Evolutionary conservation across 2,888 invertebrate species (phyloP).

Genomic region (Dicyrtomina minuta): DNA sequence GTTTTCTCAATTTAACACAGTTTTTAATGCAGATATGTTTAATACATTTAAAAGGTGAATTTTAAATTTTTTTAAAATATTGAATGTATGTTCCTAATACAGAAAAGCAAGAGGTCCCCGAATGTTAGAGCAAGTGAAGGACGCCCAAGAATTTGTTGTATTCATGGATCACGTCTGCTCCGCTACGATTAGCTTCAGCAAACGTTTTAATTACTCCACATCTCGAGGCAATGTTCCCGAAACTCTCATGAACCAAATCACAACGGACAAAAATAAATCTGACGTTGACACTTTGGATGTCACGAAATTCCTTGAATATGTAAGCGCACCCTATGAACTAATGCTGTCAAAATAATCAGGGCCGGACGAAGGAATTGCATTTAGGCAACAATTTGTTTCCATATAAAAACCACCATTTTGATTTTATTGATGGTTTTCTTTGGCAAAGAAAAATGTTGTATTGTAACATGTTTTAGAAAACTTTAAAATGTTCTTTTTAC

Average conservation of each 20-base stretch:
- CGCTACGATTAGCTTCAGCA: conserved; percentile 40
- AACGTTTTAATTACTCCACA: conserved; percentile 44
- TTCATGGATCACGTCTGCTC: conserved; percentile 48
- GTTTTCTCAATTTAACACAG: conserved; percentile 65
- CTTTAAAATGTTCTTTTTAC: not conserved
- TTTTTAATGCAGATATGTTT: no score
- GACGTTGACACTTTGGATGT: conserved; percentile 33
- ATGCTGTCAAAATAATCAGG: no score
- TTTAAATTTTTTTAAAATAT: not conserved
- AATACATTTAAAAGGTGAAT: no score
- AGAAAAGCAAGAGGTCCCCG: conserved; percentile 28
- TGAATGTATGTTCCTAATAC: not conserved
- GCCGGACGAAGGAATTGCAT: no score
- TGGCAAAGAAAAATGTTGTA: no score
- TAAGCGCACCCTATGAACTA: conserved; percentile 9
- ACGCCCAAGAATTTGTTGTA: conserved; percentile 34
- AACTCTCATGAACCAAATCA: conserved; percentile 23
- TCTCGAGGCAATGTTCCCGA: conserved; percentile 35
- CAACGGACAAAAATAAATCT: conserved; percentile 5
- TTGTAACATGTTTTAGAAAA: no score
- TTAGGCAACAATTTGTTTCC: no score
- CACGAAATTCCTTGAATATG: conserved; percentile 35
- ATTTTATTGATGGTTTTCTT: no score
- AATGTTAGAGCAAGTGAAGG: not conserved
- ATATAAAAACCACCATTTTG: no score